phyloP scores from a whole-genome alignment of 1,140 invertebrate genomes.

The Pollicipes pollicipes region DNA sequence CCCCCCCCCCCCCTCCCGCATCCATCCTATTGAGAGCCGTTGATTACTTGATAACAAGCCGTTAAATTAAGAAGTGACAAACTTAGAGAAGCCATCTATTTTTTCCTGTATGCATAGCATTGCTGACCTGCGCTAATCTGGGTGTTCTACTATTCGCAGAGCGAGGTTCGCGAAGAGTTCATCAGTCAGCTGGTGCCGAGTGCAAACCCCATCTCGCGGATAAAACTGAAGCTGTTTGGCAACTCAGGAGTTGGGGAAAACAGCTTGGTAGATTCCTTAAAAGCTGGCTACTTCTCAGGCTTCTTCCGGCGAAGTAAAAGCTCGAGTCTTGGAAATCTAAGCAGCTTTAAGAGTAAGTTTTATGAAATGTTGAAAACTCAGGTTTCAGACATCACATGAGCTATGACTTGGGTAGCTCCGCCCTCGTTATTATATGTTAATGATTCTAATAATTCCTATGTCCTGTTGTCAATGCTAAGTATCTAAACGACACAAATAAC shows the following conservation, averaged over 20 bases:
- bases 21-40: neutral
- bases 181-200: conserved; percentile 50
- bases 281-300: conserved; percentile 44
- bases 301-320: conserved; percentile 36
- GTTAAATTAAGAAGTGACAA: neutral
- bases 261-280: conserved; percentile 48
- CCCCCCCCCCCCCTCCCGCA: too few relatives aligned
- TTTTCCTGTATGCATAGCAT: too few relatives aligned
- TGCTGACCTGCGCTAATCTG: neutral
- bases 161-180: conserved; percentile 37
- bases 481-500: too few relatives aligned
- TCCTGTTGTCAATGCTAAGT: too few relatives aligned
- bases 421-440: too few relatives aligned
- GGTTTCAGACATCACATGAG: too few relatives aligned
- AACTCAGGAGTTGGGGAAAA: conserved; percentile 59
- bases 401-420: too few relatives aligned
- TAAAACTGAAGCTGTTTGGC: conserved; percentile 59
- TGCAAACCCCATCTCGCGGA: conserved; percentile 40
- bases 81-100: neutral
- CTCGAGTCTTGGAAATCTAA: neutral
- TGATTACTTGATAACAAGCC: neutral
- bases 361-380: too few relatives aligned
- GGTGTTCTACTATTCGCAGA: conserved; percentile 23
- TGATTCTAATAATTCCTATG: too few relatives aligned
- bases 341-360: neutral